Base-by-base conservation (phyloP, 1,140 invertebrate genomes). In the Drosophila pseudoananassae region DNA sequence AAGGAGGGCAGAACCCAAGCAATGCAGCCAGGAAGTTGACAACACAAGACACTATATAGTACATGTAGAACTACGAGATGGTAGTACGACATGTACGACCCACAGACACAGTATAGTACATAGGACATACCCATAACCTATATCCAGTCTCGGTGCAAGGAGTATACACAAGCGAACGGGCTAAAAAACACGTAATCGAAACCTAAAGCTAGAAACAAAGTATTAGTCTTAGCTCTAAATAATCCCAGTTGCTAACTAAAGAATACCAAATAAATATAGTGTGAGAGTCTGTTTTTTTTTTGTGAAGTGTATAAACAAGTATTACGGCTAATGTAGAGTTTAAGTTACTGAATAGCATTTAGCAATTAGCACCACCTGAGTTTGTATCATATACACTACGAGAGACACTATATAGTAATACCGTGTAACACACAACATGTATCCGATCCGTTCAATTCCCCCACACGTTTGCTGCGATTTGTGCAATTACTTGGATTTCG, bases 21-120 rank as follows among this genome's bases (percentile, higher is more conserved):
- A 75, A 80, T 75, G 71, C 77, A 76, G 65, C 45, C 71, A 76
- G 73, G 69, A 81, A 81, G 73, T 53, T 65, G 70, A 55, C 33
- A 75, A 36, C 29, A 10, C 49, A 49, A 53, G 9, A 46, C 8
- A 40, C 52, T 43, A 58, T 54, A 71, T 38, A 46, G 25, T 65
- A 64, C 33, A 46, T 27, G 27, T 20, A 3, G 20, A 3, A n/a
- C 40, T 40, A 10, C 31, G 2, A 31, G 7, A 31, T 10, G 31
- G 8, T 9, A 9, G 8, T 27, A 27, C 25, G 25, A 27, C 25
- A 27, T 7, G 6, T 5, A 27, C 25, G 6, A 27, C 5, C 1
- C 6, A 65, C 25, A 76, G 6, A 27, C 47, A 38, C 45, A 23
- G 4, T 27, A 10, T 36, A 20, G 4, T 31, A 45, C 20, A 40